These are phyloP conservation scores for Agapostemon virescens DNA, from an alignment of 2,888 invertebrate genomes.

Conservation along the genomic window DNA sequence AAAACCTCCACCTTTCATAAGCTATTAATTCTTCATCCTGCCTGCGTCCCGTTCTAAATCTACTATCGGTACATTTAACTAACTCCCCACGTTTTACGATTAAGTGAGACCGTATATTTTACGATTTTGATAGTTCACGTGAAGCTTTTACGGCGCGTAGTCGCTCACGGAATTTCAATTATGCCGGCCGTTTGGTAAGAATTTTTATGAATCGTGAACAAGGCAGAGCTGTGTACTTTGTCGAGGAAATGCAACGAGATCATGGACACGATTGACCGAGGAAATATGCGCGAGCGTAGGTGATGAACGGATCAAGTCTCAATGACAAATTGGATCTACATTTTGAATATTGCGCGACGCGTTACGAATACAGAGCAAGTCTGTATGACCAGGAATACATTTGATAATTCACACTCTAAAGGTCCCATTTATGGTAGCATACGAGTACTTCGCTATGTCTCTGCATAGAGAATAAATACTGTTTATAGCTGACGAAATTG, in stretches of 20 bases:
- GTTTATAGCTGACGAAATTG: neutral
- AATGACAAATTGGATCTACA: neutral
- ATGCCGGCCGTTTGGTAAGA: neutral
- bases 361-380: neutral
- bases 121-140: neutral
- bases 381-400: neutral
- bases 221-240: neutral
- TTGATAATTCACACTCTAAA: no score
- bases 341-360: neutral
- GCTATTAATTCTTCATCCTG: neutral
- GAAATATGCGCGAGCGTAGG: neutral
- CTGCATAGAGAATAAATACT: neutral
- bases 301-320: neutral
- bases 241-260: neutral
- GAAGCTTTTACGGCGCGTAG: neutral
- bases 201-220: neutral
- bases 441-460: neutral
- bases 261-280: neutral
- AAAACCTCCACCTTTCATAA: neutral
- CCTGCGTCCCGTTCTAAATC: neutral
- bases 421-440: neutral
- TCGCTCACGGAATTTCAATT: neutral
- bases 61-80: neutral
- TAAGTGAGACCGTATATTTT: neutral
- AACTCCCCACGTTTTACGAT: slow-evolving; percentile 6